Base-by-base conservation (phyloP, 1,140 invertebrate genomes). In the Papilio helenus region DNA sequence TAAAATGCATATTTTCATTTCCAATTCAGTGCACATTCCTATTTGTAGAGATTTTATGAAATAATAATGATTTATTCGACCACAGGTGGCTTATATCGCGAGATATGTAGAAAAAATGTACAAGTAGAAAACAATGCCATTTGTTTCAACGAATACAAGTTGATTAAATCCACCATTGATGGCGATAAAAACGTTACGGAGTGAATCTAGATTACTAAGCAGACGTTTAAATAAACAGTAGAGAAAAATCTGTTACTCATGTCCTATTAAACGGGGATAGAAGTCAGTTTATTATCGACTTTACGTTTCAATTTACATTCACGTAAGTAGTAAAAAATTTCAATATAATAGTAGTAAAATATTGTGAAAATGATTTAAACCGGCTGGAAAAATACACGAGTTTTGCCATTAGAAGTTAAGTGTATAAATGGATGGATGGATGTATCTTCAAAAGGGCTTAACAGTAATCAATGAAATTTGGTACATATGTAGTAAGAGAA, bases 31-130 rank as follows among this genome's bases (percentile, higher is more conserved):
- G 14, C 39, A 77, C 29, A 77, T 77, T 29, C 44, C 73, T 5
- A 76, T 76, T 76, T 73, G 74, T 72, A 76, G 44, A 72, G 61
- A 83, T 76, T 79, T 80, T 81, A 79, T 74, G 68, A 80, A 80
- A 76, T 79, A 81, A 84, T 80, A 72, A 80, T 81, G 82, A 87
- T 86, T 85, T 84, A 84, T 79, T 61, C 29, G 39, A 77, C 81
- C 77, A 85, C 89, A 91, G 87, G 86, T 90, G 90, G 85, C 84
- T 88, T 92, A 91, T 91, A 92, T 90, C 86, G 71, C 68, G 80
- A 80, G 73, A 78, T 72, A 82, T 34, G 83, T 82, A 79, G 72
- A 79, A 87, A 88, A 87, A 86, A 80, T 80, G 81, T 80, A 84
- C 87, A 86, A 87, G 85, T 84, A 68, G 61, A 71, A 82, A 85